A percentile compares a stretch with the other conserved stretches of the same genome.
These are phyloP conservation scores for Drosophila oshimai DNA, from an alignment of 1,140 invertebrate genomes.

Conservation along the genomic window DNA sequence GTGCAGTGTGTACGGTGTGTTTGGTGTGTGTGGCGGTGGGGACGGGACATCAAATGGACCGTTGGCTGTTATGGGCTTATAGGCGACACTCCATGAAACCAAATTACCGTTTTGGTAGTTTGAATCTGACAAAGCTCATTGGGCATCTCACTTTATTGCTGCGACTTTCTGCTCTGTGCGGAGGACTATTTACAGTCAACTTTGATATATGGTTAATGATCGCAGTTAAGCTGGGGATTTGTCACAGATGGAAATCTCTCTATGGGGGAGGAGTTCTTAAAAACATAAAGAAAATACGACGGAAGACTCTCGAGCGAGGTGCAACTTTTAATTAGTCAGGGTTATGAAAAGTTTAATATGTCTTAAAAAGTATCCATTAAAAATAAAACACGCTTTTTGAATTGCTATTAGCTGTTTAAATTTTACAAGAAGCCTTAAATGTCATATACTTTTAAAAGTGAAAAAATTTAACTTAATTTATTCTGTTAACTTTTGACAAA, in stretches of 20 bases:
- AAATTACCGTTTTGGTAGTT: conserved; percentile 57
- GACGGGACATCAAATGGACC: conserved; percentile 50
- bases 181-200: conserved; percentile 32
- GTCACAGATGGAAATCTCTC: conserved; percentile 35
- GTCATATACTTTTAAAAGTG: no score
- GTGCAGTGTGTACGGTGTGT: neutral
- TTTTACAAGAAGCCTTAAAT: no score
- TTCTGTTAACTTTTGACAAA: no score
- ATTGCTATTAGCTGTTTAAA: no score
- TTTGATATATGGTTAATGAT: conserved; percentile 40
- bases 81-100: conserved; percentile 54
- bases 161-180: neutral
- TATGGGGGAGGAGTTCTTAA: neutral
- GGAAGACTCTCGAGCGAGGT: neutral
- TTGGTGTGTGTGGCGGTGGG: neutral
- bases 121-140: conserved; percentile 55
- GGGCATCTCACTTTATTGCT: conserved; percentile 42
- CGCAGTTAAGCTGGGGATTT: conserved; percentile 32
- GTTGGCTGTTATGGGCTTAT: conserved; percentile 51
- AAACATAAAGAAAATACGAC: neutral
- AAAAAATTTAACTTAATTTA: no score
- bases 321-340: neutral
- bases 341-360: conserved; percentile 5
- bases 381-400: no score
- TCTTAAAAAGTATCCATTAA: neutral